Evolutionary conservation across 1,140 invertebrate genomes (phyloP).

Genomic region (Bombus breviceps): DNA sequence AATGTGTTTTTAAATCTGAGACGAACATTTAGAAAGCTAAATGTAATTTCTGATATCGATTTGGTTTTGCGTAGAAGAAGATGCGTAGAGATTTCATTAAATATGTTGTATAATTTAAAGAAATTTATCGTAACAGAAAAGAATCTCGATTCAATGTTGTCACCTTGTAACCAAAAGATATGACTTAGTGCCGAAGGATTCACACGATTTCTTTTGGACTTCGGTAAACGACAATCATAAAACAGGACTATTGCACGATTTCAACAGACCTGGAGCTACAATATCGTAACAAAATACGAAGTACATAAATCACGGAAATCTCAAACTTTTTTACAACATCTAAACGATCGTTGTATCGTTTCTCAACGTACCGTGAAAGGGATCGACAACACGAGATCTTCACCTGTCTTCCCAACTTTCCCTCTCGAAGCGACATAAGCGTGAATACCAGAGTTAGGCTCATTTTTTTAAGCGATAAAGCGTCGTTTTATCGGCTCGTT

Average conservation of each 20-base stretch:
- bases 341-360: neutral
- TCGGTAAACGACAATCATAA: neutral
- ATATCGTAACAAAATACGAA: constrained; percentile 6
- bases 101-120: no score
- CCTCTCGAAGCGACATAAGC: neutral
- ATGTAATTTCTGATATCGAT: neutral
- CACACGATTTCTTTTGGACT: neutral
- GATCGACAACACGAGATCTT: neutral
- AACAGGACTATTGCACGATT: neutral
- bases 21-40: neutral
- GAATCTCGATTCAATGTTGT: neutral
- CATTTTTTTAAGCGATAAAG: constrained; percentile 81
- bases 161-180: no score
- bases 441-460: constrained; percentile 68
- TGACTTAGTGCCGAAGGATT: neutral
- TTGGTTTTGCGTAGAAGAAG: neutral
- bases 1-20: no score
- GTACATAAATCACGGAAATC: neutral
- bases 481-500: constrained; percentile 80
- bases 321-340: constrained; percentile 12
- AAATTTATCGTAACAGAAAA: no score
- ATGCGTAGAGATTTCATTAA: no score
- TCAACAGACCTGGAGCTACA: neutral
- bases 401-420: constrained; percentile 47
- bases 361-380: neutral